Percentiles rank a stretch among this genome's conserved stretches.
Conservation (phyloP, 2,797 vertebrate genomes). For the Echiichthys vipera region DNA sequence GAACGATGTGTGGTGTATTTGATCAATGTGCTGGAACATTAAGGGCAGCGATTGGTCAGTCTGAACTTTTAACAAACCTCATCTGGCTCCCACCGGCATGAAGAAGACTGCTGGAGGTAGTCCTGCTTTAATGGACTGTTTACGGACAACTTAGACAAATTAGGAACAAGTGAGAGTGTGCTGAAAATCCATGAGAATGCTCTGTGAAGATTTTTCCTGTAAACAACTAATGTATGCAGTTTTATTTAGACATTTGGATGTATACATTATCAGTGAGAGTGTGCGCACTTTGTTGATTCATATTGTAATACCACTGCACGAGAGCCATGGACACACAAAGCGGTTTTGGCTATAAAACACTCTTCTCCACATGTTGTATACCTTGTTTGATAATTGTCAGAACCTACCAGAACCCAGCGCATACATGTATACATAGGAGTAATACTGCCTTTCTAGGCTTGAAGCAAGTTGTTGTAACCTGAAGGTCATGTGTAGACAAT, state of each 20-base stretch:
- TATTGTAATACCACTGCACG: slow-evolving; percentile 60
- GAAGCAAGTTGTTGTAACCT: slow-evolving; percentile 53
- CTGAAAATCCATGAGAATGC: slow-evolving; percentile 36
- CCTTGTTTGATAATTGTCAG: slow-evolving; percentile 53
- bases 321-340: slow-evolving; percentile 62
- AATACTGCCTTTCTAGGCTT: slow-evolving; percentile 47
- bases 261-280: slow-evolving; percentile 67
- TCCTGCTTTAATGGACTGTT: slow-evolving; percentile 65
- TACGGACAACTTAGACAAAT: slow-evolving; percentile 69
- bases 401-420: slow-evolving; percentile 54
- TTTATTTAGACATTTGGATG: slow-evolving; percentile 77
- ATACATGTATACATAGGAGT: slow-evolving; percentile 49
- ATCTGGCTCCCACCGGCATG: slow-evolving; percentile 45
- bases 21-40: slow-evolving; percentile 43
- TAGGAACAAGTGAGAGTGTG: slow-evolving; percentile 39
- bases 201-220: slow-evolving; percentile 44
- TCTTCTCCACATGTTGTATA: slow-evolving; percentile 61
- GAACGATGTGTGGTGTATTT: slow-evolving; percentile 38
- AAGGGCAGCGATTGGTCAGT: slow-evolving; percentile 43
- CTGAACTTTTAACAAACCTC: slow-evolving; percentile 70
- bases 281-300: slow-evolving; percentile 65
- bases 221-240: slow-evolving; percentile 69
- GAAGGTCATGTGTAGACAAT: slow-evolving; percentile 57
- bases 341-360: slow-evolving; percentile 65
- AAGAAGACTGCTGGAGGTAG: slow-evolving; percentile 41